A percentile compares a stretch with the other conserved stretches of the same genome.
Conservation (phyloP, 2,797 vertebrate species). For the Sebastes kiyomatsui region DNA sequence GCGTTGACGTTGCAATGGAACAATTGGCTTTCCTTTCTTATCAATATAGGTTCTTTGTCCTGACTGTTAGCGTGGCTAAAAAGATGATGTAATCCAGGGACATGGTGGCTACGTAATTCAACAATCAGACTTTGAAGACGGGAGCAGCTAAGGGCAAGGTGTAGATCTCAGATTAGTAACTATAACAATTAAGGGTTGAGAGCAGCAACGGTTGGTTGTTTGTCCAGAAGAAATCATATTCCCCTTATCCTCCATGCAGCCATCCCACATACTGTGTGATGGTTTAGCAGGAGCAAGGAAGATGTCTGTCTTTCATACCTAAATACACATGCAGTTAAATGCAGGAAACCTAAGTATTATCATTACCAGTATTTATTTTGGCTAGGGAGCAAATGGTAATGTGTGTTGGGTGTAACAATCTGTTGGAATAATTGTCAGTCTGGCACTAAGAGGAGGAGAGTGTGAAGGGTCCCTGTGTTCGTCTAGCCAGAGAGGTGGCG, state of each 20-base stretch:
- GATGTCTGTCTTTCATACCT: slow-evolving; percentile 49
- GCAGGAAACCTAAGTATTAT: slow-evolving; percentile 57
- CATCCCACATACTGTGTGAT: slow-evolving; percentile 17
- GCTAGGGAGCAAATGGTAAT: slow-evolving; percentile 48
- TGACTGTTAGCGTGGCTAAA: neutral
- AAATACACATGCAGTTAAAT: slow-evolving; percentile 53
- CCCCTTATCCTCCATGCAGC: slow-evolving; percentile 19
- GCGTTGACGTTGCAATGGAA: too few species aligned
- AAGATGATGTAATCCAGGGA: neutral
- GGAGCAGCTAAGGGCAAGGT: neutral
- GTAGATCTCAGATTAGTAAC: slow-evolving; percentile 53
- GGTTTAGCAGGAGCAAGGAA: slow-evolving; percentile 26
- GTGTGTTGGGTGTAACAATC: slow-evolving; percentile 44
- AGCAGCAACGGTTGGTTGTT: slow-evolving; percentile 55
- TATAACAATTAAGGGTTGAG: slow-evolving; percentile 35
- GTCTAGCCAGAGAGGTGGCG: slow-evolving; percentile 3
- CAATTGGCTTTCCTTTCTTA: too few species aligned
- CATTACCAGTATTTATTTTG: slow-evolving; percentile 60
- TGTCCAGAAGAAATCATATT: slow-evolving; percentile 28
- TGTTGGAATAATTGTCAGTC: slow-evolving; percentile 50
- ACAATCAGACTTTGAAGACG: slow-evolving; percentile 6
- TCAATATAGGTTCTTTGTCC: neutral
- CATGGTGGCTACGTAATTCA: neutral
- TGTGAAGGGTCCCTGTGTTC: slow-evolving; percentile 15
- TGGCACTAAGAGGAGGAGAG: slow-evolving; percentile 11